These are phyloP conservation scores for Parambassis ranga DNA, from an alignment of 2,797 vertebrate species.

Conservation along the genomic window DNA sequence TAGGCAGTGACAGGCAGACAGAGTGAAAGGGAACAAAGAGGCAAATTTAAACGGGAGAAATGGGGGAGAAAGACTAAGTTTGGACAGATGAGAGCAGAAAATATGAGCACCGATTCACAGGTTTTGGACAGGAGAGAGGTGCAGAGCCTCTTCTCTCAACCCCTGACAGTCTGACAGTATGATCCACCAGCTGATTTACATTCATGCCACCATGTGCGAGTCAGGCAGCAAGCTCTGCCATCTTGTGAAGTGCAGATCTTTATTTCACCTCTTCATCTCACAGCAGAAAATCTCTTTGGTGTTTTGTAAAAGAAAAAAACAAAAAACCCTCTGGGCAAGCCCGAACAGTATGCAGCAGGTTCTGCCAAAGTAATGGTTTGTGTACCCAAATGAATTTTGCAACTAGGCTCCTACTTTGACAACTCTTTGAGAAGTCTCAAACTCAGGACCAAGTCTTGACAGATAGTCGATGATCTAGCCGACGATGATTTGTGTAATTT, in stretches of 20 bases:
- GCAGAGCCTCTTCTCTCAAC: constrained; percentile 7
- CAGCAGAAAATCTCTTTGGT: constrained; percentile 39
- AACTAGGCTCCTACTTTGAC: constrained; percentile 35
- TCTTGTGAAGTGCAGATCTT: constrained; percentile 63
- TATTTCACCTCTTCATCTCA: constrained; percentile 54
- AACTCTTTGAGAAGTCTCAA: constrained; percentile 40
- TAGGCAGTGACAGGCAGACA: neutral
- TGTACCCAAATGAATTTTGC: constrained; percentile 40
- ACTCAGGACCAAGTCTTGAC: constrained; percentile 40
- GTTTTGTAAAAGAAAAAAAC: constrained; percentile 45
- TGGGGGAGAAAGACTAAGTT: neutral
- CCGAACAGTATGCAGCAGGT: constrained; percentile 18
- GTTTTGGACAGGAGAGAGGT: constrained; percentile 14
- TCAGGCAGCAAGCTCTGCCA: constrained; percentile 29
- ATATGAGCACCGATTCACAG: neutral
- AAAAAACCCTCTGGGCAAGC: constrained; percentile 26
- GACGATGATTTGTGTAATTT: constrained; percentile 20
- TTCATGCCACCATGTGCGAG: constrained; percentile 39
- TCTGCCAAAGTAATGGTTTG: constrained; percentile 36
- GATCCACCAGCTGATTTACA: constrained; percentile 61
- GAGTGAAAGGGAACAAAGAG: neutral
- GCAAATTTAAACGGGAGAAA: neutral
- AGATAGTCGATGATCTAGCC: constrained; percentile 28
- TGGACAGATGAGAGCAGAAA: neutral
- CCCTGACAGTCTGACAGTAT: constrained; percentile 44